Conservation (phyloP, 2,113 vertebrate species). For the Hassar affinis region DNA sequence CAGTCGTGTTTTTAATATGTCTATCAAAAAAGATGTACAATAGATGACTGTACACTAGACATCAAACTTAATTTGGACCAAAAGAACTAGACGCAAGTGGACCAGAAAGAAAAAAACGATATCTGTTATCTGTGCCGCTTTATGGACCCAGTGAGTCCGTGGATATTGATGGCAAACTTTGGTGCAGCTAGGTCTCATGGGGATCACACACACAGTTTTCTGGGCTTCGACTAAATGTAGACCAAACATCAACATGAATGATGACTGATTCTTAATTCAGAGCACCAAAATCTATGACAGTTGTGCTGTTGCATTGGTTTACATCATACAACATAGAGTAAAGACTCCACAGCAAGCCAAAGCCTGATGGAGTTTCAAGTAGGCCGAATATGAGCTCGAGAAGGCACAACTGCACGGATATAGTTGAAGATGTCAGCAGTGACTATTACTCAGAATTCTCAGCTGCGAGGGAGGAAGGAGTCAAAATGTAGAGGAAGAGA, state of each 20-base stretch:
- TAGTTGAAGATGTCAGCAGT: slow-evolving; percentile 3
- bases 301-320: slow-evolving; percentile 40
- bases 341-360: neutral
- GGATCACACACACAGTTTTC: neutral
- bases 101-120: neutral
- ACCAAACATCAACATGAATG: slow-evolving; percentile 15
- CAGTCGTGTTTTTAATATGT: too few relatives aligned
- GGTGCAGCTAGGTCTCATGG: neutral
- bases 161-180: too few relatives aligned
- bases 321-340: slow-evolving; percentile 32
- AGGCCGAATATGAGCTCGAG: neutral
- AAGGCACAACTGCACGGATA: slow-evolving; percentile 22
- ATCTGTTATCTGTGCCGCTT: neutral
- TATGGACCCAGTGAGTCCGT: neutral
- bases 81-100: neutral
- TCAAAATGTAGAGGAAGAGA: slow-evolving; percentile 5
- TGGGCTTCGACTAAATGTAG: neutral
- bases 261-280: neutral
- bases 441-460: slow-evolving; percentile 37
- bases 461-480: slow-evolving; percentile 9
- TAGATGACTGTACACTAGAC: neutral
- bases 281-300: neutral
- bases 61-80: neutral
- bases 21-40: neutral
- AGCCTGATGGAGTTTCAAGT: neutral